These are phyloP conservation scores for Zaprionus bogoriensis DNA, from an alignment of 2,888 invertebrate genomes.

Conservation along the genomic window DNA sequence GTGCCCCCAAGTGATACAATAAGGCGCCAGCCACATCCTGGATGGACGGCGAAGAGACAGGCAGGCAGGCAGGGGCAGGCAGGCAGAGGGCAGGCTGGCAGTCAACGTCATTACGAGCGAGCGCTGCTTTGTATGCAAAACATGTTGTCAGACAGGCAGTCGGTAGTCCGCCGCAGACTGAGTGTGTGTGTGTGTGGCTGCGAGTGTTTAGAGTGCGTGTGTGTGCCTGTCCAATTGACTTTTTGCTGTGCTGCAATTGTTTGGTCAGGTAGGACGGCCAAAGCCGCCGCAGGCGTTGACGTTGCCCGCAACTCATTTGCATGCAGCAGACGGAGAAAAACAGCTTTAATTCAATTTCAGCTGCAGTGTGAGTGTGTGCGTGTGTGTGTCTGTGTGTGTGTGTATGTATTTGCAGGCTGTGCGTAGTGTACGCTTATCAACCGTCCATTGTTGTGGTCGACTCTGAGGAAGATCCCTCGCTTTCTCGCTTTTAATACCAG, in stretches of 20 bases:
- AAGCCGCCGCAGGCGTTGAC: conserved; percentile 53
- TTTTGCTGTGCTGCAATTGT: conserved; percentile 57
- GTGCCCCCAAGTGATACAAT: conserved; percentile 49
- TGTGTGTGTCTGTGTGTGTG: conserved; percentile 5
- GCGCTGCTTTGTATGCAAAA: conserved; percentile 67
- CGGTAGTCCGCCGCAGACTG: conserved; percentile 14
- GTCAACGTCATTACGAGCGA: conserved; percentile 49
- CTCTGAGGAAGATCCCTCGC: background rate
- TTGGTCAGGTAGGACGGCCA: conserved; percentile 41
- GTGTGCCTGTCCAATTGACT: conserved; percentile 61
- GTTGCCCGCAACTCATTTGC: conserved; percentile 63
- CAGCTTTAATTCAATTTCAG: conserved; percentile 71
- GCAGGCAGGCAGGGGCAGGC: background rate
- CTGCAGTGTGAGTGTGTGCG: conserved; percentile 35
- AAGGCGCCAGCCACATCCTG: conserved; percentile 53
- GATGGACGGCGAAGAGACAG: no score
- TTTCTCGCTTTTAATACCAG: no score
- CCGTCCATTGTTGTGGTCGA: conserved; percentile 46
- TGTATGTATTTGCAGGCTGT: conserved; percentile 10
- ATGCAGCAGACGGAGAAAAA: conserved; percentile 63
- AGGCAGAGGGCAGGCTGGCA: background rate
- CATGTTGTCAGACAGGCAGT: conserved; percentile 47
- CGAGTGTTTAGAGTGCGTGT: conserved; percentile 15
- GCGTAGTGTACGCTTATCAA: conserved; percentile 56
- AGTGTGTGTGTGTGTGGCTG: conserved; percentile 1